Evolutionary conservation across 2,888 invertebrate genomes (phyloP).

Genomic region (Eubasilissa splendida): DNA sequence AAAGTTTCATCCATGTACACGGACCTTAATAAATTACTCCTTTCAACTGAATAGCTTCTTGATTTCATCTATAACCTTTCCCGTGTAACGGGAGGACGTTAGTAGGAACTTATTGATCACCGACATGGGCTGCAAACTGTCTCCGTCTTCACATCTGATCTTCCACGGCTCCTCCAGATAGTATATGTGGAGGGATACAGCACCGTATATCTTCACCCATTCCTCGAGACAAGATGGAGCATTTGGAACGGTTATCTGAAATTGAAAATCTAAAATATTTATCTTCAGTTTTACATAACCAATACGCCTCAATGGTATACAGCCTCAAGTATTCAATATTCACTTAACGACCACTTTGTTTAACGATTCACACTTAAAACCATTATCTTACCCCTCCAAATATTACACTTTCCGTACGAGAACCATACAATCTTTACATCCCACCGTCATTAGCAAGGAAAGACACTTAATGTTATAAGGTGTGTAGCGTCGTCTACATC

Average conservation of each 20-base stretch:
- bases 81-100: constrained; percentile 63
- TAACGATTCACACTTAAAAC: too few relatives aligned
- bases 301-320: too few relatives aligned
- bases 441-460: too few relatives aligned
- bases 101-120: constrained; percentile 59
- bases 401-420: too few relatives aligned
- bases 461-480: too few relatives aligned
- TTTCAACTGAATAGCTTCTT: constrained; percentile 63
- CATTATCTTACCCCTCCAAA: too few relatives aligned
- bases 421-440: too few relatives aligned
- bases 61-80: constrained; percentile 63
- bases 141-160: constrained; percentile 62
- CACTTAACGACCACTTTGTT: too few relatives aligned
- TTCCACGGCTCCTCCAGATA: constrained; percentile 66
- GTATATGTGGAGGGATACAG: constrained; percentile 65
- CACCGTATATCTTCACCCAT: constrained; percentile 61
- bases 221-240: constrained; percentile 64
- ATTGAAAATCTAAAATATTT: constrained; percentile 17
- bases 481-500: too few relatives aligned
- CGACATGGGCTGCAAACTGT: constrained; percentile 61
- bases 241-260: constrained; percentile 63
- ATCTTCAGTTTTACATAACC: background rate
- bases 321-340: too few relatives aligned
- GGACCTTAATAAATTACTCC: too few relatives aligned
- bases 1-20: too few relatives aligned